These are phyloP conservation scores for Lepeophtheirus nordmannii DNA, from an alignment of 2,888 invertebrate genomes.

Conservation along the genomic window DNA sequence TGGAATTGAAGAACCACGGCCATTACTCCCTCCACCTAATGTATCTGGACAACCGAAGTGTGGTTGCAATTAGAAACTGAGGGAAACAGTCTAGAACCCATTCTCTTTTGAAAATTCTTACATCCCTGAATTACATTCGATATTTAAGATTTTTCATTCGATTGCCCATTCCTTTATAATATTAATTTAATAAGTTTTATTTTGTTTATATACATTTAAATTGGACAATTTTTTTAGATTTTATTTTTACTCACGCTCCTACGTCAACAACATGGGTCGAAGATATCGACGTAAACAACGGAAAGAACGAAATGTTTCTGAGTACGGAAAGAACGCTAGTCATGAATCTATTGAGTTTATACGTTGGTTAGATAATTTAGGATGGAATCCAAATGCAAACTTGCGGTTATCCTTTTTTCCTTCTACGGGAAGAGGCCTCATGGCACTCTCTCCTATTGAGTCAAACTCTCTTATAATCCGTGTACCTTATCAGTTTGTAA, in stretches of 20 bases:
- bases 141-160: neutral
- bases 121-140: no score
- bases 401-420: slow-evolving; percentile 45
- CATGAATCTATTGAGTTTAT: neutral
- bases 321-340: neutral
- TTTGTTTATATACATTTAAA: no score
- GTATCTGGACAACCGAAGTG: neutral
- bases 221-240: no score
- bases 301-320: neutral
- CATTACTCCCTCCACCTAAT: slow-evolving; percentile 14
- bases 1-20: slow-evolving; percentile 34
- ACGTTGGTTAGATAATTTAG: neutral
- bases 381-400: slow-evolving; percentile 39
- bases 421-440: slow-evolving; percentile 57
- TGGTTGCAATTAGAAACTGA: slow-evolving; percentile 10
- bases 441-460: slow-evolving; percentile 43
- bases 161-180: neutral
- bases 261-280: neutral
- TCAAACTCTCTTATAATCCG: slow-evolving; percentile 42
- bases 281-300: neutral
- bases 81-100: no score
- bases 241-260: no score
- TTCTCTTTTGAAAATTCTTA: no score
- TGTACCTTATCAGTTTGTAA: slow-evolving; percentile 42
- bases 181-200: neutral